These are phyloP conservation scores for Artibeus lituratus DNA, from an alignment of 2,797 vertebrate species.

Conservation along the genomic window DNA sequence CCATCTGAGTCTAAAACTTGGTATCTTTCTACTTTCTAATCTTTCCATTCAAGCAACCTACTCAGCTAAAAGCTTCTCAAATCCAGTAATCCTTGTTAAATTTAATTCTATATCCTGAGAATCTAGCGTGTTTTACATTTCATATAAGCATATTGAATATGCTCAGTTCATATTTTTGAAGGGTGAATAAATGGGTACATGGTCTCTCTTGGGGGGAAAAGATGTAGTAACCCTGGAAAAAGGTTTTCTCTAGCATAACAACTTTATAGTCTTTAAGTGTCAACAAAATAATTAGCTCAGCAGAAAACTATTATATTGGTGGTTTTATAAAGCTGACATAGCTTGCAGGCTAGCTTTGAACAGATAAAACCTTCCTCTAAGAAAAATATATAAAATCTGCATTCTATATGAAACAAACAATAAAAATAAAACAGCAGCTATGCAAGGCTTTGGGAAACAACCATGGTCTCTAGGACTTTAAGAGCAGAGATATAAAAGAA, in stretches of 20 bases:
- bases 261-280: neutral
- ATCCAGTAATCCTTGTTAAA: neutral
- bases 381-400: neutral
- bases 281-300: slow-evolving; percentile 21
- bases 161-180: neutral
- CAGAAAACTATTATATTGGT: neutral
- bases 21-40: slow-evolving; percentile 34
- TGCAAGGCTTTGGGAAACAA: neutral
- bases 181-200: neutral
- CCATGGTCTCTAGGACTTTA: neutral
- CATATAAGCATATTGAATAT: neutral
- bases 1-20: neutral
- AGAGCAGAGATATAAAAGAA: neutral
- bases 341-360: neutral
- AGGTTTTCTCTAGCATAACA: neutral
- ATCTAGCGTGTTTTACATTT: neutral
- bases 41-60: neutral
- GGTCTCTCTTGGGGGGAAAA: neutral
- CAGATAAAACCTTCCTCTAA: neutral
- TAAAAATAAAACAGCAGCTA: neutral
- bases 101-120: neutral
- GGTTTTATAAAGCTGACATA: neutral
- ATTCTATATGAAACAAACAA: neutral
- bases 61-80: neutral
- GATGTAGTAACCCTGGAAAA: neutral